phyloP scores from a whole-genome alignment of 2,888 invertebrate genomes.

The Cataglyphis cursor region DNA sequence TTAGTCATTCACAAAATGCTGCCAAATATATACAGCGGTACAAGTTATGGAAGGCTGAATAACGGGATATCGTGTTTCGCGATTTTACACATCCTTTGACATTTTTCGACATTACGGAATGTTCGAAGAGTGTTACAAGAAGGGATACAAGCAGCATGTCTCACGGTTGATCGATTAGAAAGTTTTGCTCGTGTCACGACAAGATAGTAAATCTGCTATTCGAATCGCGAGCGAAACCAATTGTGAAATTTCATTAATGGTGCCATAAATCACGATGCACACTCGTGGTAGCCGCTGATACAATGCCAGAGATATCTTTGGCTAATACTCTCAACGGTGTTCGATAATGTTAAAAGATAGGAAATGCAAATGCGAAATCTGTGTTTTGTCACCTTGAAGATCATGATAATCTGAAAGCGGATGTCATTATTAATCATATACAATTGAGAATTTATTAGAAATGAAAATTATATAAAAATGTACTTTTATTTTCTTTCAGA shows the following conservation, averaged over 20 bases:
- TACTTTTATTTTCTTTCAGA: background rate
- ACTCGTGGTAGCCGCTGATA: constrained; percentile 36
- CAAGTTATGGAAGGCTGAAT: background rate
- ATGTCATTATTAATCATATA: background rate
- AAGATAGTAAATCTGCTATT: background rate
- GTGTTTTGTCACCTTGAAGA: constrained; percentile 3
- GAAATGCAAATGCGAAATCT: background rate
- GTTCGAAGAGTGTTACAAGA: background rate
- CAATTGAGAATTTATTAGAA: background rate
- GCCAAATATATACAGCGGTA: background rate
- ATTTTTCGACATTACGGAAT: background rate
- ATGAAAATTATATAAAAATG: background rate
- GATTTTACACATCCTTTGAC: constrained; percentile 3
- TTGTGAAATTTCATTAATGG: constrained; percentile 33
- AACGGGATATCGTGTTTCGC: constrained; percentile 2
- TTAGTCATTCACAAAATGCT: constrained; percentile 3
- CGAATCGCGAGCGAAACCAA: constrained; percentile 42
- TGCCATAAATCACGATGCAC: constrained; percentile 41
- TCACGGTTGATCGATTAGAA: constrained; percentile 11
- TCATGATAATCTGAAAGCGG: background rate
- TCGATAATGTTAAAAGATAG: constrained; percentile 11
- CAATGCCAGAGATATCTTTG: constrained; percentile 70
- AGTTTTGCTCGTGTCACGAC: background rate
- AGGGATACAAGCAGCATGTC: background rate
- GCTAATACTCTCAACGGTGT: constrained; percentile 1